These are phyloP conservation scores for Pipistrellus pipistrellus DNA, from an alignment of 2,797 vertebrate species.

Conservation along the genomic window DNA sequence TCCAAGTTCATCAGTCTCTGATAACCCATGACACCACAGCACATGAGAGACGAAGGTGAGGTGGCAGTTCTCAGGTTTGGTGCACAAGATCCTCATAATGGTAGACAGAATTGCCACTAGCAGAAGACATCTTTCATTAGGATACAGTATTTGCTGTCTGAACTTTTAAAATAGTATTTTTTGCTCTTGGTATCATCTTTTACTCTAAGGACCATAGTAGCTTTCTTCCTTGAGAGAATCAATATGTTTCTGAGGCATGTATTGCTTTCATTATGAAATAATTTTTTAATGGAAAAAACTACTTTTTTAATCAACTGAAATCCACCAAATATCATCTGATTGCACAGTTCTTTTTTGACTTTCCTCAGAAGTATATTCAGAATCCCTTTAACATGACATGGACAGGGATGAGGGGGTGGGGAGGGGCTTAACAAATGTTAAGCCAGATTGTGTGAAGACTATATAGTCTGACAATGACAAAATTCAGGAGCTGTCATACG, in stretches of 20 bases:
- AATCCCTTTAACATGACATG: background rate
- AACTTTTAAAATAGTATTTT: background rate
- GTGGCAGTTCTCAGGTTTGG: background rate
- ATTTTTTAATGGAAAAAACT: background rate
- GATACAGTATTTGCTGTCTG: background rate
- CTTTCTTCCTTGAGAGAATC: background rate
- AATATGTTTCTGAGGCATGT: constrained; percentile 19
- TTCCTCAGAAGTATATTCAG: background rate
- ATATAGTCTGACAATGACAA: background rate
- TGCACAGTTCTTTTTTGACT: background rate
- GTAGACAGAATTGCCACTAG: background rate
- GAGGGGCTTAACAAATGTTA: background rate
- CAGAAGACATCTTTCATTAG: background rate
- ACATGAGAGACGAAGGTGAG: background rate
- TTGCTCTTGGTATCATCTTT: background rate
- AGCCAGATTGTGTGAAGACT: background rate
- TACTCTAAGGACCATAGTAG: background rate
- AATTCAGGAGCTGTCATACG: background rate
- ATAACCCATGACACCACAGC: background rate
- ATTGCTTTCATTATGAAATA: constrained; percentile 39
- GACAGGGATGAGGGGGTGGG: too few relatives aligned
- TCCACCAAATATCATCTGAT: background rate
- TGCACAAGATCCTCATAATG: background rate
- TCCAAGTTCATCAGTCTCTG: background rate
- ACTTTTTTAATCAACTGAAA: background rate